These are phyloP conservation scores for Onthophagus taurus DNA, from an alignment of 1,140 invertebrate genomes.

Conservation along the genomic window DNA sequence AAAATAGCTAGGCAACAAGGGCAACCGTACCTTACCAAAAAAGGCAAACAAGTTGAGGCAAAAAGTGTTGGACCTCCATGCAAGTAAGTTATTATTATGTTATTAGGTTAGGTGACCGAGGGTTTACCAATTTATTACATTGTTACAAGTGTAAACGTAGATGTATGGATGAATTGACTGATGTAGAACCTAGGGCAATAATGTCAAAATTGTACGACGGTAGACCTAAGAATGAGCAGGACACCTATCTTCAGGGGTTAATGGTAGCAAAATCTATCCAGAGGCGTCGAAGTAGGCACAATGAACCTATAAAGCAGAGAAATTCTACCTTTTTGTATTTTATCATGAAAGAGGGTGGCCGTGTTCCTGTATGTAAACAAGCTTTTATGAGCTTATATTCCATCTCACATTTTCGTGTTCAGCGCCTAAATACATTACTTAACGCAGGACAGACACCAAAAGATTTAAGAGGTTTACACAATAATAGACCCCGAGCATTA, in stretches of 20 bases:
- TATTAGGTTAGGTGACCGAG: no score
- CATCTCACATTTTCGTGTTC: constrained; percentile 15
- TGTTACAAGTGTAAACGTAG: constrained; percentile 15
- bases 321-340: constrained; percentile 14
- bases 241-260: constrained; percentile 17
- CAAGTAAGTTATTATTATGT: background rate
- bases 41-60: background rate
- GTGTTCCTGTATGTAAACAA: constrained; percentile 16
- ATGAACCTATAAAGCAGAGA: constrained; percentile 6
- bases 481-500: constrained; percentile 15
- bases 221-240: constrained; percentile 21
- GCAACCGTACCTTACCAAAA: background rate
- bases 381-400: constrained; percentile 16
- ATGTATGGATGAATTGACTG: constrained; percentile 17
- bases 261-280: constrained; percentile 16
- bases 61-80: constrained; percentile 2
- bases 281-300: constrained; percentile 10
- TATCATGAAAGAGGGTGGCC: constrained; percentile 13
- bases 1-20: constrained; percentile 3
- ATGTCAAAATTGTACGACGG: constrained; percentile 14
- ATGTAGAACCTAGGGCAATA: constrained; percentile 14
- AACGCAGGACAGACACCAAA: constrained; percentile 12
- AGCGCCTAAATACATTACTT: constrained; percentile 18
- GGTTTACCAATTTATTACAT: constrained; percentile 1
- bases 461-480: constrained; percentile 17